Evolutionary conservation across 2,888 invertebrate species (phyloP).

Genomic region (Lasius platythorax): DNA sequence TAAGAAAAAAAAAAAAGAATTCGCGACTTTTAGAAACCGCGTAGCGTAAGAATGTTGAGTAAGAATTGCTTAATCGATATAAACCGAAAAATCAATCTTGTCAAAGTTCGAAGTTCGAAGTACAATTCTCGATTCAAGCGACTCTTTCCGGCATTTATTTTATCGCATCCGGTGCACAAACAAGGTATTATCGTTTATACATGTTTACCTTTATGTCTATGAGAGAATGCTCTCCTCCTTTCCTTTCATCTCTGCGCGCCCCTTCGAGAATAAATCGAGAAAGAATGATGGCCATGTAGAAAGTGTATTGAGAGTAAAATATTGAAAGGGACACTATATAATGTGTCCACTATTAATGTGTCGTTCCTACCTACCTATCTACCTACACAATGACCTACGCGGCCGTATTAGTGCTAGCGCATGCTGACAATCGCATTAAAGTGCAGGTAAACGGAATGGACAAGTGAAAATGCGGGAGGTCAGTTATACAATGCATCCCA

Average conservation of each 20-base stretch:
- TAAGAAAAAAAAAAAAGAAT: background rate
- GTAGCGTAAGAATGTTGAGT: background rate
- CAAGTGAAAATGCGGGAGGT: slow-evolving; percentile 42
- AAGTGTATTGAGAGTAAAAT: background rate
- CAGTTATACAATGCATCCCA: slow-evolving; percentile 7
- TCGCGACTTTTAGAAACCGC: background rate
- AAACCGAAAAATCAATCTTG: background rate
- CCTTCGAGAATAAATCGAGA: background rate
- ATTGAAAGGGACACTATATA: background rate
- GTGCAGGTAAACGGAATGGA: slow-evolving; percentile 45
- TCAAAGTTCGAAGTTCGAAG: too few species aligned
- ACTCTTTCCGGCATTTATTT: background rate
- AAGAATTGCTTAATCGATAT: background rate
- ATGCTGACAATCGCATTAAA: slow-evolving; percentile 36
- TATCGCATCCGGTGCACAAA: background rate
- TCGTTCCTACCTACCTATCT: background rate
- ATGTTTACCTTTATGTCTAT: background rate
- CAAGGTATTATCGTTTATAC: background rate
- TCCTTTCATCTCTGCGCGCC: background rate
- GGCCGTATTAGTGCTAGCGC: background rate
- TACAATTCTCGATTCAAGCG: too few species aligned
- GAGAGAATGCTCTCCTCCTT: background rate
- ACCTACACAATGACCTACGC: slow-evolving; percentile 11
- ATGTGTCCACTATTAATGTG: background rate
- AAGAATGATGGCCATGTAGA: background rate